Conservation (phyloP, 2,888 invertebrate species). For the Platycheirus albimanus region DNA sequence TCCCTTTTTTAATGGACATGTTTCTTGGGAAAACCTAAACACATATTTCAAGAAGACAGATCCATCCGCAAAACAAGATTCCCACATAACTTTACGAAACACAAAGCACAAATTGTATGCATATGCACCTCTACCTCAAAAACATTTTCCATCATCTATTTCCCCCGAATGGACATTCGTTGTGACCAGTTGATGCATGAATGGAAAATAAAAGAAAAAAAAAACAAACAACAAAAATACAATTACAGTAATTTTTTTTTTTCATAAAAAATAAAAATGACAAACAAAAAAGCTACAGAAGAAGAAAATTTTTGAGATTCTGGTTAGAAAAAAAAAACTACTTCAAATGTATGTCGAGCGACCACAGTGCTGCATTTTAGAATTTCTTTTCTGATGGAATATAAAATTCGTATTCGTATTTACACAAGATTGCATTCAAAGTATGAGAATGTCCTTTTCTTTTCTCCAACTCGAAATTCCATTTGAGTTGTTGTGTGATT, state of each 20-base stretch:
- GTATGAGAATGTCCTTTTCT: conserved; percentile 14
- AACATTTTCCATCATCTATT: conserved; percentile 7
- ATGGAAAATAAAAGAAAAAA: conserved; percentile 1
- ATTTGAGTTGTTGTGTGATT: background rate
- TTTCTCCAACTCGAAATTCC: background rate
- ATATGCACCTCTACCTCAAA: background rate
- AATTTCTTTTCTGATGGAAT: conserved; percentile 41
- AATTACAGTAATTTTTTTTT: conserved; percentile 3
- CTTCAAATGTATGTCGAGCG: conserved; percentile 44
- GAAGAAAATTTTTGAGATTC: too few species aligned
- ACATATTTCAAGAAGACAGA: conserved; percentile 39
- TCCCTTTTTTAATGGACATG: conserved; percentile 5
- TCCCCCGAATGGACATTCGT: conserved; percentile 12
- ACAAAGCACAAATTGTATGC: conserved; percentile 9
- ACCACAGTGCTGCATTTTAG: conserved; percentile 36
- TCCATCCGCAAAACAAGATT: conserved; percentile 25
- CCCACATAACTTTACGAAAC: conserved; percentile 24
- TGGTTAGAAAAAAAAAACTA: too few species aligned
- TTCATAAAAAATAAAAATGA: background rate
- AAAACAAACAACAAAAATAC: background rate
- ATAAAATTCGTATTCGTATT: conserved; percentile 53
- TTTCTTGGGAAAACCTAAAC: conserved; percentile 2
- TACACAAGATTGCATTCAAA: conserved; percentile 38
- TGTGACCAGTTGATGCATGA: conserved; percentile 58
- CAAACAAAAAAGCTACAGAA: background rate